Percentiles rank a stretch among this genome's conserved stretches.
phyloP scores from a whole-genome alignment of 2,113 vertebrate genomes.

The Chloropsis hardwickii region DNA sequence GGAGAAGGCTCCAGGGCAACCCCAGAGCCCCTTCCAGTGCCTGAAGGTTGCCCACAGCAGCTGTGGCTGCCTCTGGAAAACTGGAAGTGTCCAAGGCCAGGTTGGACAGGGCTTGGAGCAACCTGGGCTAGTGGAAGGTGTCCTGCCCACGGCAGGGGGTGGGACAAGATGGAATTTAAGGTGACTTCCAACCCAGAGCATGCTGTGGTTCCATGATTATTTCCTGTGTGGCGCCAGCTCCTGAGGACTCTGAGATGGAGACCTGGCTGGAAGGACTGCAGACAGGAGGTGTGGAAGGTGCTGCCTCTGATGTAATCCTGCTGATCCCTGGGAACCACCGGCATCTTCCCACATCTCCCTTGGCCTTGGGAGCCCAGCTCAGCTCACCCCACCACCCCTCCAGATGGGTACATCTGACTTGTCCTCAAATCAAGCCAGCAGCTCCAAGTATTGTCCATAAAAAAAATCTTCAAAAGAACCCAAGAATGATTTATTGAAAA shows the following conservation, averaged over 20 bases:
- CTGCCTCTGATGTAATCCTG: not conserved
- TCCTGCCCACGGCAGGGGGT: not conserved
- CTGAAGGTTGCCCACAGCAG: not conserved
- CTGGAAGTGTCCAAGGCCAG: not conserved
- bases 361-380: not conserved
- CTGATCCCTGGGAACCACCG: not conserved
- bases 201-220: not conserved
- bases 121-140: not conserved
- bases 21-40: not conserved
- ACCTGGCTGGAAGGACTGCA: not conserved
- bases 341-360: not conserved
- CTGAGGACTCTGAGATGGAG: not conserved
- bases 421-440: not conserved
- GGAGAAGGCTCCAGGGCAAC: not conserved
- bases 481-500: not conserved
- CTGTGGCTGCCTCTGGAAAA: not conserved
- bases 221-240: not conserved
- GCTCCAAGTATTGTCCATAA: not conserved
- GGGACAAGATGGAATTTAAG: not conserved
- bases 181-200: not conserved
- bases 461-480: not conserved
- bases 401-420: not conserved
- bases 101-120: accelerated
- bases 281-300: not conserved
- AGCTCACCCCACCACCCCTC: not conserved